These are phyloP conservation scores for Passer domesticus DNA, from an alignment of 2,113 vertebrate genomes.

Conservation along the genomic window DNA sequence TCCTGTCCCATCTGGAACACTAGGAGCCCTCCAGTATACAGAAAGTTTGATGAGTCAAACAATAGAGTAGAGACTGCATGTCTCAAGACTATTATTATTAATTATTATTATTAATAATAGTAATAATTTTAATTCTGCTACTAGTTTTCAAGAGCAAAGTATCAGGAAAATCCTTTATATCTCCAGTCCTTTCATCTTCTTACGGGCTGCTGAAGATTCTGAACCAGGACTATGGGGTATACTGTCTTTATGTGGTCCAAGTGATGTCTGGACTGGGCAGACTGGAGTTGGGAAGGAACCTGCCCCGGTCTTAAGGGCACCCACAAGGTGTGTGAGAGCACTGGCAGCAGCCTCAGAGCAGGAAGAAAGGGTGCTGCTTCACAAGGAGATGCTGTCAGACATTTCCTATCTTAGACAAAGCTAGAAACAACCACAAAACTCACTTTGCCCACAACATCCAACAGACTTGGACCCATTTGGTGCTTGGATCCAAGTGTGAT, in stretches of 20 bases:
- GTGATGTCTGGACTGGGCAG: background rate
- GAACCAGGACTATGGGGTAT: background rate
- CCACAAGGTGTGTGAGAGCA: background rate
- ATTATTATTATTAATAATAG: background rate
- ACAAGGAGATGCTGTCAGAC: background rate
- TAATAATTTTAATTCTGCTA: background rate
- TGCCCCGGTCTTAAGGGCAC: accelerated
- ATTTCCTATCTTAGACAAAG: background rate
- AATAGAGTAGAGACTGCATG: background rate
- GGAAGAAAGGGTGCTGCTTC: background rate
- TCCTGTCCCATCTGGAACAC: background rate
- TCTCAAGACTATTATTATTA: background rate
- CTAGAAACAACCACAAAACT: background rate
- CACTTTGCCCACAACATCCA: background rate
- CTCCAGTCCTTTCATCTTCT: background rate
- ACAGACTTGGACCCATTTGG: background rate
- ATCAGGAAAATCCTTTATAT: background rate
- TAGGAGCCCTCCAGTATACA: background rate
- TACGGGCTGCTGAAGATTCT: background rate
- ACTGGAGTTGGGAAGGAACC: background rate
- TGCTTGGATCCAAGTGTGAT: background rate
- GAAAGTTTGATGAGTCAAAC: background rate
- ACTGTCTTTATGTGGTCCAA: background rate
- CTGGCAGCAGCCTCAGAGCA: accelerated
- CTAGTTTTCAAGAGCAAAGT: background rate